These are phyloP conservation scores for Willowsia nigromaculata DNA, from an alignment of 2,888 invertebrate genomes.

Conservation along the genomic window DNA sequence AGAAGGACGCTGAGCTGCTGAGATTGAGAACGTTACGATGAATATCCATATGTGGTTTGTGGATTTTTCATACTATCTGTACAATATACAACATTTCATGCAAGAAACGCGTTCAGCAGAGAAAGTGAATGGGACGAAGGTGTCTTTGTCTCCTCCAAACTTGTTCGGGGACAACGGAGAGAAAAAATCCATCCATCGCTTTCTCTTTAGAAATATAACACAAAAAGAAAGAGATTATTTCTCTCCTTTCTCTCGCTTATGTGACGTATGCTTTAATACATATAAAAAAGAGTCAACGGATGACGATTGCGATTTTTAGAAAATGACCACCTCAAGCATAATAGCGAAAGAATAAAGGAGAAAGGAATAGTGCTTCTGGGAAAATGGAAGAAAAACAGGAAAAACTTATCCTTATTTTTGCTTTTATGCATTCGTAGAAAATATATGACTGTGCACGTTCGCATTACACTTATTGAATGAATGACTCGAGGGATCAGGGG, in stretches of 20 bases:
- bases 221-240: slow-evolving; percentile 27
- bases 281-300: slow-evolving; percentile 4
- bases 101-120: too few species aligned
- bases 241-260: not conserved
- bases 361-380: slow-evolving; percentile 34
- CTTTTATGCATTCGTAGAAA: not conserved
- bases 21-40: too few species aligned
- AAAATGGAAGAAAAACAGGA: slow-evolving; percentile 49
- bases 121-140: too few species aligned
- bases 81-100: too few species aligned
- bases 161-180: slow-evolving; percentile 19
- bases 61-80: too few species aligned
- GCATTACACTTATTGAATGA: slow-evolving; percentile 40
- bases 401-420: slow-evolving; percentile 35
- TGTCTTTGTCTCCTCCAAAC: too few species aligned
- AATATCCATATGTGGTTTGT: too few species aligned
- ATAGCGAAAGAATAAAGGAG: slow-evolving; percentile 28
- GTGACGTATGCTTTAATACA: not conserved
- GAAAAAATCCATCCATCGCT: slow-evolving; percentile 61
- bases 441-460: slow-evolving; percentile 11
- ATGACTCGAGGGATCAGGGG: slow-evolving; percentile 59
- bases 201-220: slow-evolving; percentile 51
- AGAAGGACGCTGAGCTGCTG: too few species aligned
- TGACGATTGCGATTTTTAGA: slow-evolving; percentile 56
- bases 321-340: slow-evolving; percentile 69